Base-by-base conservation (phyloP, 2,888 invertebrate species). In the Tillus elongatus region DNA sequence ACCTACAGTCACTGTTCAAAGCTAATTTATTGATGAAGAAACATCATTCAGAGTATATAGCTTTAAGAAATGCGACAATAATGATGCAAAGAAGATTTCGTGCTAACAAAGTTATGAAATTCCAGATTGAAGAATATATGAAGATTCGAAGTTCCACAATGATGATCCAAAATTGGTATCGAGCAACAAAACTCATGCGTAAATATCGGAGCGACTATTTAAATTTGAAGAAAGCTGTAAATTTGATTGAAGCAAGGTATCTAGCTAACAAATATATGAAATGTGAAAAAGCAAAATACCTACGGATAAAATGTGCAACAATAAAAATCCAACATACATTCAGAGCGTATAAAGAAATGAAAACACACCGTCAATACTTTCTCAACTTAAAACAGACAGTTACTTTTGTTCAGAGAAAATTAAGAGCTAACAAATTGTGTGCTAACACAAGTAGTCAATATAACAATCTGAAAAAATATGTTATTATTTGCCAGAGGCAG, bases 31-130 rank as follows among this genome's bases (percentile, higher is more conserved):
- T 37, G 13, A 49, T 44, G 51, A 38, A 37, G 36, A 37, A 15
- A 31, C 30, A 35, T 27, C 38, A 41, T 3, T 36, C 31, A n/a
- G 4, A 46, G 8, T 53, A 44, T 37, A 19, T 46, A 8, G 13
- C 50, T 26, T 53, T 63, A 26, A 68, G 63, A 30, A 52, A 58
- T 12, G 55, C 66, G 8, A 61, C 67, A 13, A 54, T 70, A 9
- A 44, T 47, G 2, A 54, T 78, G 30, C 79, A 80, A 47, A 62
- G 58, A 36, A 69, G 63, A 57, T 67, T 70, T 50, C 68, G 70
- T 47, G 70, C 72, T 1, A 56, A 60, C 4, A 59, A 57, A 29
- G 33, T 61, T 13, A 69, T 69, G 58, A 61, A 57, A 33, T 49
- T 49, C 31, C 56, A 64, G 10, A 66, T 68, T 33, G 37, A 51